These are phyloP conservation scores for Sigmodon hispidus DNA, from an alignment of 2,113 vertebrate genomes.

Conservation along the genomic window DNA sequence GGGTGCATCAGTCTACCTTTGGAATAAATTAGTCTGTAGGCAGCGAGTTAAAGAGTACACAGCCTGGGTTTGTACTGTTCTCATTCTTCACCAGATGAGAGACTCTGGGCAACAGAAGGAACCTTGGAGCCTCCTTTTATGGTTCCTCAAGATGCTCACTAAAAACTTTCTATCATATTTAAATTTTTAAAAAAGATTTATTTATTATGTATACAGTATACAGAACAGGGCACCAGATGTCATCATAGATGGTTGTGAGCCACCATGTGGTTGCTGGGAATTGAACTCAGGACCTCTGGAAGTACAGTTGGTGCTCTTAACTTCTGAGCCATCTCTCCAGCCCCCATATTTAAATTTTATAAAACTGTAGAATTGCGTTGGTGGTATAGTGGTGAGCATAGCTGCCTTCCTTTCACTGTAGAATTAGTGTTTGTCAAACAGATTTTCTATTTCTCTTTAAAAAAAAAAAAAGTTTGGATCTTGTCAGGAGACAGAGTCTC, in stretches of 20 bases:
- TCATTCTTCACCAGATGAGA: background rate
- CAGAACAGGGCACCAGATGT: too few relatives aligned
- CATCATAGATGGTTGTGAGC: too few relatives aligned
- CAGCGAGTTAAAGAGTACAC: background rate
- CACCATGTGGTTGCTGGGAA: too few relatives aligned
- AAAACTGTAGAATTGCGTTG: too few relatives aligned
- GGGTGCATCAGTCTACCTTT: background rate
- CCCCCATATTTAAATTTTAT: too few relatives aligned
- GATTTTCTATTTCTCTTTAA: background rate
- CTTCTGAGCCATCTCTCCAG: too few relatives aligned
- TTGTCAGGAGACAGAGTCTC: background rate
- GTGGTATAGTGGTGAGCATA: conserved; percentile 90
- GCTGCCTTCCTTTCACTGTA: conserved; percentile 86
- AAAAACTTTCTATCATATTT: background rate
- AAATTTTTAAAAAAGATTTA: too few relatives aligned
- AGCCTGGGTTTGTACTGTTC: background rate
- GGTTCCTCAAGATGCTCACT: background rate
- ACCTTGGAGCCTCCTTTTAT: background rate
- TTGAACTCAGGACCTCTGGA: too few relatives aligned
- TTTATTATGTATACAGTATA: too few relatives aligned
- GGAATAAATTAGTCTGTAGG: background rate
- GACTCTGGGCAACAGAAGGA: background rate
- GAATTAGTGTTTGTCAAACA: background rate
- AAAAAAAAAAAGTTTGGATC: background rate
- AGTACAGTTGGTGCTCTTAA: too few relatives aligned